A percentile compares a stretch with the other conserved stretches of the same genome.
Evolutionary conservation across 2,797 vertebrate species (phyloP).

Genomic region (Lithobates pipiens): DNA sequence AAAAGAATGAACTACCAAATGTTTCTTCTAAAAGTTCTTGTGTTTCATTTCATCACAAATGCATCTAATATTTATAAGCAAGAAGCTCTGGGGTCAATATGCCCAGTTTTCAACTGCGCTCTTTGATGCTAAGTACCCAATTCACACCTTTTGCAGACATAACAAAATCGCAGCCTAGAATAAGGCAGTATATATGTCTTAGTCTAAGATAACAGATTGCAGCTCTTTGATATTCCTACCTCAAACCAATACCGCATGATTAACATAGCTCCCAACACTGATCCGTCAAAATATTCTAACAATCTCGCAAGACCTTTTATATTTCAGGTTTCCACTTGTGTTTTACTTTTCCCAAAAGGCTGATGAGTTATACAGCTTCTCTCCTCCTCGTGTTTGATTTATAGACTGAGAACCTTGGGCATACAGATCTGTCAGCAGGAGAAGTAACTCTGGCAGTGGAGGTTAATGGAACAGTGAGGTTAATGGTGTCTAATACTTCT

Average conservation of each 20-base stretch:
- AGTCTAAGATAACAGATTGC: not conserved
- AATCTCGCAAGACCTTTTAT: conserved; percentile 40
- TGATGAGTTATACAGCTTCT: conserved; percentile 51
- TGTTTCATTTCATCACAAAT: not conserved
- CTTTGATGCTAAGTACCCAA: not conserved
- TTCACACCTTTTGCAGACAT: not conserved
- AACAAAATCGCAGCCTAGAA: conserved; percentile 10
- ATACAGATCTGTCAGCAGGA: conserved; percentile 50
- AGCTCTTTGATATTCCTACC: not conserved
- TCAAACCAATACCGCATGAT: conserved; percentile 9
- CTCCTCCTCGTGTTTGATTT: conserved; percentile 51
- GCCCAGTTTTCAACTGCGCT: not conserved
- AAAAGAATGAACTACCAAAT: not conserved
- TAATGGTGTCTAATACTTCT: conserved; percentile 60
- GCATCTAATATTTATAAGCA: conserved; percentile 4
- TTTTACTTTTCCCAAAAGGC: conserved; percentile 56
- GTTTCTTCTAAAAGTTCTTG: not conserved
- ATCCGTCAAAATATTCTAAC: conserved; percentile 50
- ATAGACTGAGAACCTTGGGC: conserved; percentile 45
- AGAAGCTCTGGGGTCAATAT: not conserved
- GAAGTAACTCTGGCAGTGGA: conserved; percentile 57
- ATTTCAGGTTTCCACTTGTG: conserved; percentile 42
- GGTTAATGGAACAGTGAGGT: conserved; percentile 62
- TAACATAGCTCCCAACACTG: conserved; percentile 35
- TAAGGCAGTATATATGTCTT: conserved; percentile 12